phyloP scores from a whole-genome alignment of 2,113 vertebrate species.

The Ovis canadensis region DNA sequence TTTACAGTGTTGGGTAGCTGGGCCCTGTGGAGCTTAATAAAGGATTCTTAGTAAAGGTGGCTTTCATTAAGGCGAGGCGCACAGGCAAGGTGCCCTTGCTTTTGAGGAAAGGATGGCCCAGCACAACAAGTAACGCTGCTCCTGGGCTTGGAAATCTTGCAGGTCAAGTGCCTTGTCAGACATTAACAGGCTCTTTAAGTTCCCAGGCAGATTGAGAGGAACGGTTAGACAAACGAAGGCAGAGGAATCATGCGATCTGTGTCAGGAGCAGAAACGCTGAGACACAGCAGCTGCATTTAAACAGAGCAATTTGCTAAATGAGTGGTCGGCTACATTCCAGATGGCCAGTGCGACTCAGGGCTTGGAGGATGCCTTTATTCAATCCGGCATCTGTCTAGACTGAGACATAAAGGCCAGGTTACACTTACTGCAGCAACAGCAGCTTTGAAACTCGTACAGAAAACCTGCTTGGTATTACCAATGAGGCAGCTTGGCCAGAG shows the following conservation, averaged over 20 bases:
- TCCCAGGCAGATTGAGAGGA: conserved; percentile 52
- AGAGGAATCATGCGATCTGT: conserved; percentile 18
- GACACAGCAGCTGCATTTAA: conserved; percentile 64
- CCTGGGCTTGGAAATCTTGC: conserved; percentile 42
- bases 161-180: conserved; percentile 66
- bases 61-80: conserved; percentile 32
- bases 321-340: conserved; percentile 61
- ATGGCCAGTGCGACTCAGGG: conserved; percentile 21
- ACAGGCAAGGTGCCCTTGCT: conserved; percentile 48
- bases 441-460: neutral
- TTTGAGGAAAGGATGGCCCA: conserved; percentile 32
- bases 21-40: neutral
- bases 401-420: conserved; percentile 41
- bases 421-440: neutral
- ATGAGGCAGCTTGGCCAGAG: neutral
- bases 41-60: conserved; percentile 49
- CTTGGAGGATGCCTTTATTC: conserved; percentile 56
- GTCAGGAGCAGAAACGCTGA: conserved; percentile 30
- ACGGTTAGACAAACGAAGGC: conserved; percentile 24
- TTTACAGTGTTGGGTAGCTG: conserved; percentile 32
- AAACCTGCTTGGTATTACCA: neutral
- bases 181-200: conserved; percentile 51
- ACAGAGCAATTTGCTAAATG: conserved; percentile 70
- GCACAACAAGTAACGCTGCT: conserved; percentile 28
- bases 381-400: conserved; percentile 58